Evolutionary conservation across 2,888 invertebrate genomes (phyloP).

Genomic region (Entomobrya proxima): DNA sequence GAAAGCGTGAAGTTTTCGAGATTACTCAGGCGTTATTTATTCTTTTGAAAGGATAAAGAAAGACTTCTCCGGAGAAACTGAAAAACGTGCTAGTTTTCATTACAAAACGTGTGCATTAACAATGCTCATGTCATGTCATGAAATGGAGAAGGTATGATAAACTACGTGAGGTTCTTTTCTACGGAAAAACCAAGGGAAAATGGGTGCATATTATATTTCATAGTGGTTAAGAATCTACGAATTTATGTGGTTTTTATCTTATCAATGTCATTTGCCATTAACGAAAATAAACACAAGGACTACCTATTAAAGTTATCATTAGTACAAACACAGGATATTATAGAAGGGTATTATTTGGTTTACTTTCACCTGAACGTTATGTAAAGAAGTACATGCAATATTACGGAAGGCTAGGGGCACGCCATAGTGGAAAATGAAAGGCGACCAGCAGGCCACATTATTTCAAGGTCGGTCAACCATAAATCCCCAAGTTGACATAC

Average conservation of each 20-base stretch:
- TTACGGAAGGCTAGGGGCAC: background rate
- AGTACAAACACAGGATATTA: no score
- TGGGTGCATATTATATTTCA: no score
- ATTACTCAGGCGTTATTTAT: background rate
- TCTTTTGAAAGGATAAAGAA: background rate
- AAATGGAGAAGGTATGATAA: background rate
- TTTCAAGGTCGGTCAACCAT: constrained; percentile 51
- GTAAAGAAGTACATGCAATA: no score
- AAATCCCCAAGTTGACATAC: constrained; percentile 47
- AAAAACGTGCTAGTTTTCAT: background rate
- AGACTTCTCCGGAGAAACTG: background rate
- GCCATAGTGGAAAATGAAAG: background rate
- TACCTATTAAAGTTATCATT: no score
- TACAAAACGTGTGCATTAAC: background rate
- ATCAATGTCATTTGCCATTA: no score
- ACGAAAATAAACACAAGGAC: no score
- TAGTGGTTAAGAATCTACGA: no score
- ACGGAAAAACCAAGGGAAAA: no score
- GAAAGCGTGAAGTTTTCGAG: background rate
- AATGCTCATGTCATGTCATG: background rate
- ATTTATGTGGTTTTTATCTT: no score
- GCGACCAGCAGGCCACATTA: constrained; percentile 48
- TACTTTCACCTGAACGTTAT: no score
- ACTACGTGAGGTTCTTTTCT: background rate
- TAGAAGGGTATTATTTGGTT: no score